Evolutionary conservation across 92 coral and sea anemone genomes (phyloP).

Genomic region (Diadumene lineata): DNA sequence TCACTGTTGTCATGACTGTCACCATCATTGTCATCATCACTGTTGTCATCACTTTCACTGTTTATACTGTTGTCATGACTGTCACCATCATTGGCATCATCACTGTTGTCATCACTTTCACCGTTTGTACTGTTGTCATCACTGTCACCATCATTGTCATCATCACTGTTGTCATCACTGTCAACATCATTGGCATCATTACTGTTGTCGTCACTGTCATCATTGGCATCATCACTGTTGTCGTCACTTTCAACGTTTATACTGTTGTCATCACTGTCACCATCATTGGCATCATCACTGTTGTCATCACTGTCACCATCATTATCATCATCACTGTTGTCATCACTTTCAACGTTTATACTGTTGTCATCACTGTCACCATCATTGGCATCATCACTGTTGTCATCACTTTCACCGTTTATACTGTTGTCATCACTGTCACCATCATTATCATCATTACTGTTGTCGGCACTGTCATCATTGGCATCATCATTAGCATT

Average conservation of each 20-base stretch:
- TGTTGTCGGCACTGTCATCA: background rate
- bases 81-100: background rate
- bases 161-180: no score
- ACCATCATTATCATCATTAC: background rate
- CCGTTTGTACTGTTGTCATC: background rate
- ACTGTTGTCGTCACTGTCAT: background rate
- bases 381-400: background rate
- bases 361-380: background rate
- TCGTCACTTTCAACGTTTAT: no score
- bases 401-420: background rate
- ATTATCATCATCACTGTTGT: background rate
- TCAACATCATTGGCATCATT: no score
- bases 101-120: background rate
- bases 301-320: background rate
- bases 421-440: background rate
- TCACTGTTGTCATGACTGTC: background rate
- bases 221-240: background rate
- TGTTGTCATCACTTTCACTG: background rate
- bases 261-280: background rate
- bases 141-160: background rate
- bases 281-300: background rate
- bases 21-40: background rate
- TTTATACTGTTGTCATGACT: no score
- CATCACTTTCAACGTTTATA: background rate
- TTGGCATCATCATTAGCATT: background rate